Percentiles rank a stretch among this genome's conserved stretches.
Conservation (phyloP, 2,888 invertebrate genomes). For the Cyclophora punctaria region DNA sequence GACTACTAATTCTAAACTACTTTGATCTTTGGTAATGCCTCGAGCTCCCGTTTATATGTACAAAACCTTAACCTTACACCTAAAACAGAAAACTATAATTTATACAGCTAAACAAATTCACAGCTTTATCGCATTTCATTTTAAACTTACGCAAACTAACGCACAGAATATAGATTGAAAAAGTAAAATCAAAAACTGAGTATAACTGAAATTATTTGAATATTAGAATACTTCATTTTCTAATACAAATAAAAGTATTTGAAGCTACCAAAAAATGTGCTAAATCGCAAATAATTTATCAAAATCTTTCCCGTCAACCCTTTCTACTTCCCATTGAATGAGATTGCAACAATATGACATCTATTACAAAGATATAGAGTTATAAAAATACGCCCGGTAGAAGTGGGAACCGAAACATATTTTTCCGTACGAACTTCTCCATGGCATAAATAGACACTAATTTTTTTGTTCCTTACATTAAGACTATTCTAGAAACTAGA, state of each 20-base stretch:
- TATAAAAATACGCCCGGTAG: constrained; percentile 25
- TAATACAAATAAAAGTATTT: neutral
- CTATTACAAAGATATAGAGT: constrained; percentile 17
- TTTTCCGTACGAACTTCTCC: constrained; percentile 8
- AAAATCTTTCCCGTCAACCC: neutral
- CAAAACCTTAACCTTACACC: constrained; percentile 7
- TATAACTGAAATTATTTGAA: no score
- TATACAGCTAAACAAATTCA: constrained; percentile 37
- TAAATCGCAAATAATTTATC: neutral
- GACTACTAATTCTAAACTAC: constrained; percentile 5
- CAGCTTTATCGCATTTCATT: constrained; percentile 23
- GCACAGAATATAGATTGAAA: no score
- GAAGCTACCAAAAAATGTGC: constrained; percentile 2
- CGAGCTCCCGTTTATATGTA: constrained; percentile 9
- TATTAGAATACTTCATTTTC: no score
- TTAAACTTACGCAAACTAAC: neutral
- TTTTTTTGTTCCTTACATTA: constrained; percentile 1
- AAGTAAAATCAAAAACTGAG: no score
- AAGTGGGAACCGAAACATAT: constrained; percentile 14
- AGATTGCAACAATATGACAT: constrained; percentile 38
- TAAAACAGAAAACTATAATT: constrained; percentile 6
- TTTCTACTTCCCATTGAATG: constrained; percentile 16
- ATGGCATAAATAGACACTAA: constrained; percentile 18
- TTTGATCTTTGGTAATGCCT: constrained; percentile 12
- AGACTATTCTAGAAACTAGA: constrained; percentile 6